Base-by-base conservation (phyloP, 2,797 vertebrate genomes). In the Taenioides sp. region DNA sequence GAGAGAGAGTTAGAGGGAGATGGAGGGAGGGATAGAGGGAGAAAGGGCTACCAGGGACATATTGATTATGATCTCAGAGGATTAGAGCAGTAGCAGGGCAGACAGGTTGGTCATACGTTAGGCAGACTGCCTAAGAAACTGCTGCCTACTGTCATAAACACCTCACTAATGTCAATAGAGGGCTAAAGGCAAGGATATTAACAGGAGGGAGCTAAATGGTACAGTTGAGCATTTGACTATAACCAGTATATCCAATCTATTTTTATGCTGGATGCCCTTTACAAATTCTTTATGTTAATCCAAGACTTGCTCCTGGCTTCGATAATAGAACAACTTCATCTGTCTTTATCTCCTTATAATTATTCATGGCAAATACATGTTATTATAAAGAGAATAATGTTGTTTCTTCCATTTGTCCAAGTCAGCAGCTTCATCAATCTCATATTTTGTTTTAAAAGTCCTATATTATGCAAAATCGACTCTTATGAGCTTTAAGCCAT, bases 1-100 rank as follows among this genome's bases (percentile, higher is more conserved):
- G 74, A 69, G 69, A 71, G 78, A 83, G 75, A 82, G 79, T 73
- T 88, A 62, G 67, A 75, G 77, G 80, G 75, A 79, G 80, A 4
- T 89, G 16, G 60, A 34, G 60, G 60, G 28, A 66, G 70, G 73
- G 78, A 81, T 73, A 80, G 78, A 76, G 89, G 5, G 28, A 11
- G 55, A 83, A 76, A 80, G 80, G 78, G 89, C 87, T 77, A 74
- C 78, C 65, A 20, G 73, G 81, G 82, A 81, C 72, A 20, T 88
- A 90, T 91, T 16, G 88, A 91, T 90, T 84, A 86, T 86, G 70
- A 84, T 78, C 87, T 84, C 69, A 20, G 72, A 84, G 84, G 87
- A 89, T 90, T 87, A 87, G 77, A 79, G 65, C 73, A 40, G 69
- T 16, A 40, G 70, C 43, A 74, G 80, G 84, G 81, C 80, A 78